Conservation (phyloP, 2,797 vertebrate genomes). For the Acropternis orthonyx region DNA sequence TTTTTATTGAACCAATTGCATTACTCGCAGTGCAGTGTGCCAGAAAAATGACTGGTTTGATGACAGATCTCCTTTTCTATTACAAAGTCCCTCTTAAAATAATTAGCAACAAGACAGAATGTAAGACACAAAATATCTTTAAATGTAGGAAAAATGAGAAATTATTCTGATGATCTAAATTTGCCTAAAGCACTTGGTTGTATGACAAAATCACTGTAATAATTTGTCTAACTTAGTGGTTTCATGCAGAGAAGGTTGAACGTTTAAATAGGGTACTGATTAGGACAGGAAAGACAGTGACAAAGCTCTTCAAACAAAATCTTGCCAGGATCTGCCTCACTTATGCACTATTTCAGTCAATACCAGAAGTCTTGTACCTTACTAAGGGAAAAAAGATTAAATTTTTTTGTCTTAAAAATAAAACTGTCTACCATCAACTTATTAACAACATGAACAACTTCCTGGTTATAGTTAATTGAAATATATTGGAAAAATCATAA, state of each 20-base stretch:
- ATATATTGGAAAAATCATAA: neutral
- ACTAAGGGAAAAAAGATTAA: neutral
- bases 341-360: neutral
- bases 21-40: neutral
- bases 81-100: conserved; percentile 14
- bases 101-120: conserved; percentile 8
- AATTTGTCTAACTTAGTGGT: neutral
- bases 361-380: neutral
- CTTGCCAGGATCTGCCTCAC: neutral
- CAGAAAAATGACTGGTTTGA: conserved; percentile 6
- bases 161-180: neutral
- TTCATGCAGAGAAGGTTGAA: neutral
- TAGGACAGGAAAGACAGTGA: neutral
- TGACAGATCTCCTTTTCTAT: neutral
- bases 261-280: neutral
- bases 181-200: neutral
- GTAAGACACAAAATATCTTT: neutral
- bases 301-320: neutral
- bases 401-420: neutral
- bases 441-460: neutral
- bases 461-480: neutral
- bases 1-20: conserved; percentile 46
- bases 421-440: neutral
- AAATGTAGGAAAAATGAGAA: neutral
- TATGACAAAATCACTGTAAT: neutral